A percentile compares a stretch with the other conserved stretches of the same genome.
phyloP scores from a whole-genome alignment of 2,888 invertebrate species.

The Branchellion lobata region DNA sequence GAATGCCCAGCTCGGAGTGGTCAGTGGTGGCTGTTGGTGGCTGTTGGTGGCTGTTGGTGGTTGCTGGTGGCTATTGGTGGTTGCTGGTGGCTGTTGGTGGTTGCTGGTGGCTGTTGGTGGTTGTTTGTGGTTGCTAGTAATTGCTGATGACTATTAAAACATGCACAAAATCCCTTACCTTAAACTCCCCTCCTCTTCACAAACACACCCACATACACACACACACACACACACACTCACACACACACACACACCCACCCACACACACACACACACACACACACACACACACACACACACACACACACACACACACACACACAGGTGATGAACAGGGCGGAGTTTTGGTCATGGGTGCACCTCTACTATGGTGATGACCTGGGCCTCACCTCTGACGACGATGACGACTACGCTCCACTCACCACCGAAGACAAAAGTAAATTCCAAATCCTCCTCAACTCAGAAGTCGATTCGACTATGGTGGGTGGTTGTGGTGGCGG shows the following conservation, averaged over 20 bases:
- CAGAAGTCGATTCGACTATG: neutral
- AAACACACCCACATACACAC: no score
- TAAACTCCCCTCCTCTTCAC: no score
- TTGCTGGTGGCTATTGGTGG: neutral
- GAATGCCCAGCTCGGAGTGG: conserved; percentile 84
- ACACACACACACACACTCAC: conserved; percentile 56
- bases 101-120: neutral
- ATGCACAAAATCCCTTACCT: no score
- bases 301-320: conserved; percentile 41
- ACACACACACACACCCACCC: no score
- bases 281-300: conserved; percentile 58
- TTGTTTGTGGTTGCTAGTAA: neutral
- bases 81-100: neutral
- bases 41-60: neutral
- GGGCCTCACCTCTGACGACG: conserved; percentile 76
- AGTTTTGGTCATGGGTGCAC: conserved; percentile 88
- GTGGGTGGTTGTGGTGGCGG: neutral
- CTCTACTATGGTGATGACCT: conserved; percentile 89
- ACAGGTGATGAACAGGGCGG: conserved; percentile 75
- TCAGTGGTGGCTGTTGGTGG: conserved; percentile 20
- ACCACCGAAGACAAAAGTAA: conserved; percentile 44
- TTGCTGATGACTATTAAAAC: no score
- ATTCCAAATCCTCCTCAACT: conserved; percentile 37
- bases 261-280: no score
- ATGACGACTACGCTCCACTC: conserved; percentile 65